These are phyloP conservation scores for Pangasianodon hypophthalmus DNA, from an alignment of 2,113 vertebrate species.

Conservation along the genomic window DNA sequence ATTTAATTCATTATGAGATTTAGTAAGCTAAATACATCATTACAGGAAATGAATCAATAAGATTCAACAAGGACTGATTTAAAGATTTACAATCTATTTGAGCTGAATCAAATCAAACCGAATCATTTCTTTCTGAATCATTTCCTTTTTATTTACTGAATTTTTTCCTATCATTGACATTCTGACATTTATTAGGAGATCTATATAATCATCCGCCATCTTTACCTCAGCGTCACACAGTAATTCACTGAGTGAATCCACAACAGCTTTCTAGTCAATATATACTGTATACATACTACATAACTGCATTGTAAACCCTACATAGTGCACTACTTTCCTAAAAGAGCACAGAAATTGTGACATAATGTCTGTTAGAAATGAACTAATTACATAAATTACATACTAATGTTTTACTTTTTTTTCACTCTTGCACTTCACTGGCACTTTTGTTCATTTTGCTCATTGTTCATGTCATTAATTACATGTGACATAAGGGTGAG, in stretches of 20 bases:
- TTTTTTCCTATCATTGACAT: neutral
- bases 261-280: neutral
- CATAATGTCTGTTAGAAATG: neutral
- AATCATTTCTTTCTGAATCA: neutral
- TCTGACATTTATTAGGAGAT: neutral
- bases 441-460: too few species aligned
- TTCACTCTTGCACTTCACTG: too few species aligned
- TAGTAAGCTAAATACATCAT: neutral
- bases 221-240: too few species aligned
- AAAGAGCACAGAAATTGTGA: neutral
- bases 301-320: neutral
- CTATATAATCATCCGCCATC: neutral
- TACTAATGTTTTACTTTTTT: too few species aligned
- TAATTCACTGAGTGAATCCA: too few species aligned
- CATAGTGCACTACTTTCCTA: neutral
- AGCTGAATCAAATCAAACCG: neutral
- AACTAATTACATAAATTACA: too few species aligned
- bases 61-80: neutral
- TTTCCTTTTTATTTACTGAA: neutral
- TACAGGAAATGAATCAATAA: neutral
- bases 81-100: neutral
- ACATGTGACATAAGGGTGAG: neutral
- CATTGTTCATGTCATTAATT: neutral
- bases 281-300: neutral
- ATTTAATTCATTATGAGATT: neutral